phyloP scores from a whole-genome alignment of 2,888 invertebrate species.

The Frankliniella intonsa region DNA sequence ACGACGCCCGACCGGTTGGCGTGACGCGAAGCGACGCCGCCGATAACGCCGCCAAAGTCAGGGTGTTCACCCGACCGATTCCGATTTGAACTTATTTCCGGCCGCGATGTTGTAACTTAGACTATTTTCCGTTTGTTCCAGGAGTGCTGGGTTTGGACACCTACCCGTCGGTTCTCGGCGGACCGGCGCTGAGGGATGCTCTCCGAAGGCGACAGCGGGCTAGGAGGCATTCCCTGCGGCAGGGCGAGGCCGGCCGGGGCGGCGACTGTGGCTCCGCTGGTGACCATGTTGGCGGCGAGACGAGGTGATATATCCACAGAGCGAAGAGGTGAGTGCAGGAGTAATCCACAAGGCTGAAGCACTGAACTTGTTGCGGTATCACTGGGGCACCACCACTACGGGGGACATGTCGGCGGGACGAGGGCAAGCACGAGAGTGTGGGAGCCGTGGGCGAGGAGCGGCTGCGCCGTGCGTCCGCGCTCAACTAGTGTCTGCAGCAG shows the following conservation, averaged over 20 bases:
- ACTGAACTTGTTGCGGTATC: conserved; percentile 36
- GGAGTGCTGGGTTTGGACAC: conserved; percentile 39
- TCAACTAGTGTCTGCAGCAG: conserved; percentile 12
- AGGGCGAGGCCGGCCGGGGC: conserved; percentile 41
- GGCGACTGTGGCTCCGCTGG: conserved; percentile 46
- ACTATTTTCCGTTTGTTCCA: not conserved
- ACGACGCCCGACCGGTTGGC: too few relatives aligned
- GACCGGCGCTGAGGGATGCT: conserved; percentile 43
- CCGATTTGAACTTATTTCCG: conserved; percentile 4
- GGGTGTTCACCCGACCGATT: not conserved
- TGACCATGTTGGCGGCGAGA: conserved; percentile 46
- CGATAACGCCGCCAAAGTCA: not conserved
- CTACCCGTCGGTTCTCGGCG: conserved; percentile 49
- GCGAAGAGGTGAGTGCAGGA: not conserved
- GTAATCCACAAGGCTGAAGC: conserved; percentile 30
- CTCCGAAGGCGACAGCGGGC: conserved; percentile 44
- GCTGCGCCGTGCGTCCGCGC: conserved; percentile 42
- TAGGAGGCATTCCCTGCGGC: conserved; percentile 48
- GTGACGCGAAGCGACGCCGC: too few relatives aligned
- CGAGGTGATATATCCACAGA: not conserved
- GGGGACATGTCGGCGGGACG: not conserved
- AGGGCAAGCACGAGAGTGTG: conserved; percentile 35
- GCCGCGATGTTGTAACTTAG: conserved; percentile 15
- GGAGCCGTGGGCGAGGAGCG: conserved; percentile 36
- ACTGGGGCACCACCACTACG: not conserved